Conservation (phyloP, 2,797 vertebrate genomes). For the Corythornis leucogaster region DNA sequence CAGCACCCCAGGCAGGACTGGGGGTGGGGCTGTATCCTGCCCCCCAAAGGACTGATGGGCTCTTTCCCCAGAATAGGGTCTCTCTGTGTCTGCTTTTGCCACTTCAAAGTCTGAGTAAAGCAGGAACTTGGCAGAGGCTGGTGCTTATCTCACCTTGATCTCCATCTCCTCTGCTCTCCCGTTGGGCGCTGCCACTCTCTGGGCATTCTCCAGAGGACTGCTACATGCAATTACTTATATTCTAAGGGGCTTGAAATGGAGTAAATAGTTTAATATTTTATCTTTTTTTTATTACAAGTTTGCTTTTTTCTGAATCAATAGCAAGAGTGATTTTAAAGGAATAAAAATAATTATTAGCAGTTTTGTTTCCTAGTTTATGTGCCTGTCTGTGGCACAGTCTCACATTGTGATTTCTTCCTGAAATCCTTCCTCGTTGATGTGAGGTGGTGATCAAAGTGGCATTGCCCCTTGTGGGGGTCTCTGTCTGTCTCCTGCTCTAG, state of each 20-base stretch:
- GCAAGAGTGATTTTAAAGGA: background rate
- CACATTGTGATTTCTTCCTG: background rate
- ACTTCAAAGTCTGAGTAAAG: background rate
- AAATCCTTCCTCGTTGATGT: background rate
- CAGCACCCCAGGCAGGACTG: fast-evolving
- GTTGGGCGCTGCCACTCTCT: background rate
- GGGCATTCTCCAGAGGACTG: background rate
- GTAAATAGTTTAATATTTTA: background rate
- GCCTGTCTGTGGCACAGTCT: background rate
- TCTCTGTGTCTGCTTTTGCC: background rate
- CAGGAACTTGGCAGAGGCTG: background rate
- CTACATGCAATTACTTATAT: background rate
- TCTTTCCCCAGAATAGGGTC: background rate
- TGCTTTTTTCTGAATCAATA: background rate
- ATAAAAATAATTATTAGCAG: background rate
- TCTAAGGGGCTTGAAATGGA: background rate
- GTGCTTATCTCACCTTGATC: background rate
- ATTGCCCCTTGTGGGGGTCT: background rate
- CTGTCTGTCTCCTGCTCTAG: background rate
- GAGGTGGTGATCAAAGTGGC: background rate
- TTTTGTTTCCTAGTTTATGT: background rate
- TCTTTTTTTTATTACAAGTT: background rate
- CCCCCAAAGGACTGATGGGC: fast-evolving
- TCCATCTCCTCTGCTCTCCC: background rate
- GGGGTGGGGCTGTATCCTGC: fast-evolving